Conservation (phyloP, 2,888 invertebrate genomes). For the Syritta pipiens region DNA sequence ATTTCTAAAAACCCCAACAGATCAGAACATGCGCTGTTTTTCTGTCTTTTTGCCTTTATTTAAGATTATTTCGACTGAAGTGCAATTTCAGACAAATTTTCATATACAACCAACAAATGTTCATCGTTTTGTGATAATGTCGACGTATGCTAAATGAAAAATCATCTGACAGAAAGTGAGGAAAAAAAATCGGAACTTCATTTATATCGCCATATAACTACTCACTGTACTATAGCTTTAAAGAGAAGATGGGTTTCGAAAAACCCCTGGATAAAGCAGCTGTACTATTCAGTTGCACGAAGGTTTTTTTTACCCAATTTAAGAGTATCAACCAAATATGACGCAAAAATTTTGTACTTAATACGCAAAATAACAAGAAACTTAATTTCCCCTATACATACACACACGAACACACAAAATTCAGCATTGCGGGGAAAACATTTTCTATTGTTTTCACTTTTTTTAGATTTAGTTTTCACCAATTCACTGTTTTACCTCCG, state of each 20-base stretch:
- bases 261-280: background rate
- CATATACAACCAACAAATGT: background rate
- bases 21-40: constrained; percentile 35
- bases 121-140: too few species aligned
- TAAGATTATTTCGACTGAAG: background rate
- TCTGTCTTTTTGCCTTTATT: background rate
- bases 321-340: constrained; percentile 2
- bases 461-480: constrained; percentile 32
- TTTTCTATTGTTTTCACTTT: constrained; percentile 26
- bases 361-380: constrained; percentile 34
- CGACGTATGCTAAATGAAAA: background rate
- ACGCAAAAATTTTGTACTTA: constrained; percentile 36
- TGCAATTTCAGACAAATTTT: background rate
- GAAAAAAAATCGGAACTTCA: too few species aligned
- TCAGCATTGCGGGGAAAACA: background rate
- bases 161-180: too few species aligned
- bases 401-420: constrained; percentile 14
- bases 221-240: too few species aligned
- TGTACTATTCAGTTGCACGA: too few species aligned
- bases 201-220: too few species aligned
- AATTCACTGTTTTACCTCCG: constrained; percentile 13
- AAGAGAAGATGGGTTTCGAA: background rate
- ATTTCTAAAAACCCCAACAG: background rate
- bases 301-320: constrained; percentile 5
- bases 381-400: too few species aligned